A percentile compares a stretch with the other conserved stretches of the same genome.
Evolutionary conservation across 2,888 invertebrate species (phyloP).

Genomic region (Cantharis flavilabris): DNA sequence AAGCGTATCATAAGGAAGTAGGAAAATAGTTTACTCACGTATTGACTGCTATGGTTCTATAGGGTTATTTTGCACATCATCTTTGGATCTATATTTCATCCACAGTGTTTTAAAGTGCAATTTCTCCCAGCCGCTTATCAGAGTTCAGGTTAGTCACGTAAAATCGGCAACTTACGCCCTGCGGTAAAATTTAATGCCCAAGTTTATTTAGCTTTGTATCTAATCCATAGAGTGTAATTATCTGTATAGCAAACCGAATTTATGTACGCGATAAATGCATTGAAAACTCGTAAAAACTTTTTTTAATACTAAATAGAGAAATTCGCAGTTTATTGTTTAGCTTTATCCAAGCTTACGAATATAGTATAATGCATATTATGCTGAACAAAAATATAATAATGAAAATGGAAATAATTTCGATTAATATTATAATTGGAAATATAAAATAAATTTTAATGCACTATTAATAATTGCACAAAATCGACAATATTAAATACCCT

Average conservation of each 20-base stretch:
- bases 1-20: neutral
- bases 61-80: conserved; percentile 6
- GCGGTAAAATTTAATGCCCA: conserved; percentile 33
- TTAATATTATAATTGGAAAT: neutral
- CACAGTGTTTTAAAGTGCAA: conserved; percentile 19
- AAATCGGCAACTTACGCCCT: conserved; percentile 23
- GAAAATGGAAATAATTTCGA: neutral
- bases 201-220: conserved; percentile 32
- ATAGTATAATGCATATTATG: neutral
- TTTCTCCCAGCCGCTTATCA: conserved; percentile 19
- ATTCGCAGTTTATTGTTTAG: neutral
- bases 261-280: conserved; percentile 16
- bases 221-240: conserved; percentile 25
- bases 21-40: neutral
- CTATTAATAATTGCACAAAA: neutral
- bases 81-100: conserved; percentile 5
- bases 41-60: neutral
- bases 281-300: conserved; percentile 5
- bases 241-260: conserved; percentile 12
- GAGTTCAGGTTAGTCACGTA: conserved; percentile 21
- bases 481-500: neutral
- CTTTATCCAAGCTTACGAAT: neutral
- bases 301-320: conserved; percentile 4
- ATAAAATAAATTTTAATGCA: neutral
- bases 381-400: neutral